Conservation (phyloP, 1,140 invertebrate genomes). For the Drosophila rufa region DNA sequence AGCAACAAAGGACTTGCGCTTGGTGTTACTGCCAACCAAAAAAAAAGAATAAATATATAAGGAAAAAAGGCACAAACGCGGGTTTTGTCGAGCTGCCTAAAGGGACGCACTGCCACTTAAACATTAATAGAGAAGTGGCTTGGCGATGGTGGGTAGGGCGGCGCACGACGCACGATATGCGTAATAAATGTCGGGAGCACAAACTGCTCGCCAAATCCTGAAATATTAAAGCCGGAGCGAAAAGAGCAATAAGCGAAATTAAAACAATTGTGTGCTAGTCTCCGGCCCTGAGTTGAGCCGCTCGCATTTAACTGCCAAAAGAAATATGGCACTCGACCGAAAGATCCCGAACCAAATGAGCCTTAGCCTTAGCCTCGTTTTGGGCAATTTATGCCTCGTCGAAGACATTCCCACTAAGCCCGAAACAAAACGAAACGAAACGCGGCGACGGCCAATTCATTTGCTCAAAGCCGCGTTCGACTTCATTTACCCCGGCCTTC, state of each 20-base stretch:
- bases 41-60: background rate
- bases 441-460: slow-evolving; percentile 70
- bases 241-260: slow-evolving; percentile 80
- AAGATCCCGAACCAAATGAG: slow-evolving; percentile 67
- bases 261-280: slow-evolving; percentile 74
- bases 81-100: slow-evolving; percentile 58
- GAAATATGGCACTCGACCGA: slow-evolving; percentile 70
- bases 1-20: slow-evolving; percentile 65
- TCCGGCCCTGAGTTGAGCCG: slow-evolving; percentile 26
- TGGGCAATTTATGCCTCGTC: slow-evolving; percentile 72
- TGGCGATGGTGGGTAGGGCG: slow-evolving; percentile 8
- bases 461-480: slow-evolving; percentile 71
- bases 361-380: slow-evolving; percentile 53
- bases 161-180: slow-evolving; percentile 69
- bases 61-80: slow-evolving; percentile 29
- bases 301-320: slow-evolving; percentile 55
- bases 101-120: slow-evolving; percentile 82
- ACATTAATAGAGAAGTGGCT: slow-evolving; percentile 79
- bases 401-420: slow-evolving; percentile 72
- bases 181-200: slow-evolving; percentile 75
- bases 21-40: slow-evolving; percentile 18
- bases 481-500: slow-evolving; percentile 71
- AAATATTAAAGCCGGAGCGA: slow-evolving; percentile 72
- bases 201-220: slow-evolving; percentile 72
- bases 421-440: slow-evolving; percentile 47